Evolutionary conservation across 2,113 vertebrate genomes (phyloP).

Genomic region (Meriones unguiculatus): DNA sequence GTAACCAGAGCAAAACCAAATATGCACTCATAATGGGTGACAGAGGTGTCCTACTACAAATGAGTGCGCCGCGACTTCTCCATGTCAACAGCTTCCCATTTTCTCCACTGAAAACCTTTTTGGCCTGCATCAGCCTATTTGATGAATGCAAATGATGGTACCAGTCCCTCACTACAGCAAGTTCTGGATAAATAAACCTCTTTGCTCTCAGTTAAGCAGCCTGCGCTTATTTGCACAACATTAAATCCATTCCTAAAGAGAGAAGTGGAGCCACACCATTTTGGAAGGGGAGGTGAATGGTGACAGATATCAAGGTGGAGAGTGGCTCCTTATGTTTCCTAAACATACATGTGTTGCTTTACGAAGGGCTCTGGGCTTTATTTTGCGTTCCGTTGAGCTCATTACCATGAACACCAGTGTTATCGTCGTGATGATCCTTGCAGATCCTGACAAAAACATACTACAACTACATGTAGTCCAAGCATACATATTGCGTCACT

Average conservation of each 20-base stretch:
- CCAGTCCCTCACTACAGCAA: neutral
- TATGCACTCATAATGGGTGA: too few relatives aligned
- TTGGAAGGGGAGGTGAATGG: neutral
- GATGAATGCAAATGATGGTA: neutral
- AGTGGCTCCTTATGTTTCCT: neutral
- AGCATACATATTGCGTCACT: neutral
- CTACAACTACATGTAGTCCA: neutral
- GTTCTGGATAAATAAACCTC: neutral
- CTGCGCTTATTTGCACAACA: constrained; percentile 1
- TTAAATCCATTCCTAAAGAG: neutral
- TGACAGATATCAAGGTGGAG: neutral
- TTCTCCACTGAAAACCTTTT: neutral
- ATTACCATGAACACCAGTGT: neutral
- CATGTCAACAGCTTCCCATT: neutral
- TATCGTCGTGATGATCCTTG: neutral
- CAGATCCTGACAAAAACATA: neutral
- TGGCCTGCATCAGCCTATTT: neutral
- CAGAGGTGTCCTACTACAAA: neutral
- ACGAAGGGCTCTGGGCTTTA: neutral
- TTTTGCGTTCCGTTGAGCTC: neutral
- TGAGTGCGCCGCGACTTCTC: neutral
- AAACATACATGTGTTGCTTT: neutral
- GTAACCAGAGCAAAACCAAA: neutral
- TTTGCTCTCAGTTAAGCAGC: neutral
- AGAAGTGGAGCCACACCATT: neutral